These are phyloP conservation scores for Tachina fera DNA, from an alignment of 2,888 invertebrate species.

Conservation along the genomic window DNA sequence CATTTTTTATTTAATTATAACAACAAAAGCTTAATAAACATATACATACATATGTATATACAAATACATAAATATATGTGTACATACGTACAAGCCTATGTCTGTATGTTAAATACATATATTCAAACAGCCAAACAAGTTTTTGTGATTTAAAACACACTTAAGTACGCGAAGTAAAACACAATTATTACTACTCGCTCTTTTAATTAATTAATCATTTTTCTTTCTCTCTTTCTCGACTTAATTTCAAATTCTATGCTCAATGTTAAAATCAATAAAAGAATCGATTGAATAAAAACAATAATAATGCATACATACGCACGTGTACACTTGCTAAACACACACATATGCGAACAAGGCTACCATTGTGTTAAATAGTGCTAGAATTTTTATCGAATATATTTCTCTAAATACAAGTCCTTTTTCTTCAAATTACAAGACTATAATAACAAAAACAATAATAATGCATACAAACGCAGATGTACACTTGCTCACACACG, in stretches of 20 bases:
- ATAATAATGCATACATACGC: background rate
- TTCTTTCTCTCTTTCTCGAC: background rate
- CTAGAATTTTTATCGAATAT: too few relatives aligned
- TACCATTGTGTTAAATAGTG: too few relatives aligned
- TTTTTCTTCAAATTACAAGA: too few relatives aligned
- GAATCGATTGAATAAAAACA: conserved; percentile 34
- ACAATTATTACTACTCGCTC: background rate
- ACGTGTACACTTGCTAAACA: background rate
- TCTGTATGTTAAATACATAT: too few relatives aligned
- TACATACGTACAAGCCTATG: too few relatives aligned
- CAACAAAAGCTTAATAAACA: conserved; percentile 16
- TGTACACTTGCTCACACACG: background rate
- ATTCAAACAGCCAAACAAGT: too few relatives aligned
- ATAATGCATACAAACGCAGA: background rate
- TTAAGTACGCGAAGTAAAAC: background rate
- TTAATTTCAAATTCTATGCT: conserved; percentile 2
- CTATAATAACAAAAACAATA: conserved; percentile 29
- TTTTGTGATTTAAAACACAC: too few relatives aligned
- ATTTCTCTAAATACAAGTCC: too few relatives aligned
- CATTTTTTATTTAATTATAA: conserved; percentile 41
- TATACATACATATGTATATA: too few relatives aligned
- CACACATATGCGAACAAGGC: too few relatives aligned
- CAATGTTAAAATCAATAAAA: conserved; percentile 24
- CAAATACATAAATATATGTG: background rate
- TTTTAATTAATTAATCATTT: background rate